Evolutionary conservation across 2,797 vertebrate species (phyloP).

Genomic region (Trematomus bernacchii): DNA sequence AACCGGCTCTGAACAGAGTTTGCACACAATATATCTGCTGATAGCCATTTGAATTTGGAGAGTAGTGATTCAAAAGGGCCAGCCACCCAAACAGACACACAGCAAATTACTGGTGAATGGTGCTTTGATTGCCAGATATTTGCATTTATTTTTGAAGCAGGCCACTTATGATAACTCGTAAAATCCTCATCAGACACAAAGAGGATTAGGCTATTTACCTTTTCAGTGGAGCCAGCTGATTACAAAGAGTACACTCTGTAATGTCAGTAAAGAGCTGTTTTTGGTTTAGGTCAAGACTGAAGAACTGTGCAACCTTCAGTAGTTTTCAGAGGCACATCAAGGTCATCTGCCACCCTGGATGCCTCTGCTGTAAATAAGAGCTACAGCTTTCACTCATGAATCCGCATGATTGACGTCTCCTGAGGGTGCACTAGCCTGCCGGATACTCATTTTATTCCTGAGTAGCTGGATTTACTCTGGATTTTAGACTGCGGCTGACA

Average conservation of each 20-base stretch:
- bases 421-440: slow-evolving; percentile 60
- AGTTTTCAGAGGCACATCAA: slow-evolving; percentile 72
- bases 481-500: slow-evolving; percentile 63
- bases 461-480: slow-evolving; percentile 56
- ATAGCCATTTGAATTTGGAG: slow-evolving; percentile 54
- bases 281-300: slow-evolving; percentile 17
- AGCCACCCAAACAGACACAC: slow-evolving; percentile 49
- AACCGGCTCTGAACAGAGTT: slow-evolving; percentile 30
- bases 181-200: slow-evolving; percentile 15
- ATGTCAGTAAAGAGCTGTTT: background rate
- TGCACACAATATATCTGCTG: slow-evolving; percentile 39
- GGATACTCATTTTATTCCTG: slow-evolving; percentile 52
- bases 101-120: slow-evolving; percentile 38
- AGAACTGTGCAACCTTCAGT: slow-evolving; percentile 61
- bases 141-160: slow-evolving; percentile 39
- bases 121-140: slow-evolving; percentile 39
- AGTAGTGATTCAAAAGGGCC: slow-evolving; percentile 39
- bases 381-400: slow-evolving; percentile 63
- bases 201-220: background rate
- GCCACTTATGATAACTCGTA: slow-evolving; percentile 35
- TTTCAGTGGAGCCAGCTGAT: background rate
- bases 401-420: slow-evolving; percentile 75
- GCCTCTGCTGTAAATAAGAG: slow-evolving; percentile 64
- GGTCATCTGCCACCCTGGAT: slow-evolving; percentile 69
- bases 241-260: background rate